Conservation (phyloP, 2,888 invertebrate species). For the Acleris holmiana region DNA sequence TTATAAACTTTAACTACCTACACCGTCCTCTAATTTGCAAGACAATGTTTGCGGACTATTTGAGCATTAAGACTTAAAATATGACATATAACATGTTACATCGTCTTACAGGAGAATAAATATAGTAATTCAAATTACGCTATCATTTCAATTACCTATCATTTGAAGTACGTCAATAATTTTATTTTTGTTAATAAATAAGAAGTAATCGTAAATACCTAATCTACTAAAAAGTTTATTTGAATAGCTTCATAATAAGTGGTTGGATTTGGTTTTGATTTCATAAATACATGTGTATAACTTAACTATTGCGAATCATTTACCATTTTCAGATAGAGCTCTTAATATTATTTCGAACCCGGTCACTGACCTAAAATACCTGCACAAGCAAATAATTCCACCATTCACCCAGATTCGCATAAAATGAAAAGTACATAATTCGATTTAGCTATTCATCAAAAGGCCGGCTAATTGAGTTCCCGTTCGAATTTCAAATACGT, state of each 20-base stretch:
- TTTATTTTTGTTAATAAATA: too few species aligned
- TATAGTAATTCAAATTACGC: not conserved
- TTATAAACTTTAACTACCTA: slow-evolving; percentile 27
- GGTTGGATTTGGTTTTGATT: too few species aligned
- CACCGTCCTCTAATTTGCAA: slow-evolving; percentile 14
- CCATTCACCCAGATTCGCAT: slow-evolving; percentile 24
- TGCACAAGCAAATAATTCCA: slow-evolving; percentile 1
- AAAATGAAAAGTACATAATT: slow-evolving; percentile 26
- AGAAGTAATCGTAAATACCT: too few species aligned
- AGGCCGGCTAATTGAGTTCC: slow-evolving; percentile 73
- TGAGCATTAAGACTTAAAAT: not conserved
- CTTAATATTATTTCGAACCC: not conserved
- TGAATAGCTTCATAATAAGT: too few species aligned
- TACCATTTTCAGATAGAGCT: too few species aligned
- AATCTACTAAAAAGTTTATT: too few species aligned
- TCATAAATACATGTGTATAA: too few species aligned
- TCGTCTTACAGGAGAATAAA: not conserved
- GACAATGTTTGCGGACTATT: slow-evolving; percentile 27
- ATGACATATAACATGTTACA: not conserved
- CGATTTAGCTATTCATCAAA: slow-evolving; percentile 41
- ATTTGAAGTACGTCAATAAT: too few species aligned
- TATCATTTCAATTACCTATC: too few species aligned
- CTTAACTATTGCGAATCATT: too few species aligned
- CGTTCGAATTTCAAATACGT: slow-evolving; percentile 69
- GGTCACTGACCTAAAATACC: not conserved